phyloP scores from a whole-genome alignment of 1,140 invertebrate species.

The Thaumatotibia leucotreta region DNA sequence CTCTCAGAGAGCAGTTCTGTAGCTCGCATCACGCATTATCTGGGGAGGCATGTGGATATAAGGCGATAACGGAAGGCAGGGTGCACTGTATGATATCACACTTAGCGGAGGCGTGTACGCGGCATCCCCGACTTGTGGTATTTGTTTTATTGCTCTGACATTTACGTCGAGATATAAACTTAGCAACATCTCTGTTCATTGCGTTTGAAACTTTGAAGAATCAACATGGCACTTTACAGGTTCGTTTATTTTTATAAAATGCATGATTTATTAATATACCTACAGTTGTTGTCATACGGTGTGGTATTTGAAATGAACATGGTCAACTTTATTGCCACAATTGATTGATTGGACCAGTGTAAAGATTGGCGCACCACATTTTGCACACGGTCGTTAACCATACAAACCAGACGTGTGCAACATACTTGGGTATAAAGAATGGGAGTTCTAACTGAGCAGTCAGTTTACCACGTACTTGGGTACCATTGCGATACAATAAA shows the following conservation, averaged over 20 bases:
- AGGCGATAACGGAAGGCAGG: slow-evolving; percentile 57
- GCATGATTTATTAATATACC: background rate
- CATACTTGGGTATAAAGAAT: background rate
- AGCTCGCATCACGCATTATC: slow-evolving; percentile 65
- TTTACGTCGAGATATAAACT: slow-evolving; percentile 26
- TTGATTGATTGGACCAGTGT: background rate
- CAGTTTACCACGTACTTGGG: background rate
- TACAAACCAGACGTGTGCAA: background rate
- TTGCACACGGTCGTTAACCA: background rate
- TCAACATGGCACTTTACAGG: slow-evolving; percentile 6
- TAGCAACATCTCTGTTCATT: background rate
- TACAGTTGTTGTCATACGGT: no score
- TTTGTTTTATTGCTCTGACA: slow-evolving; percentile 42
- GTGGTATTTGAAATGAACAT: background rate
- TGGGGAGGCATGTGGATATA: slow-evolving; percentile 62
- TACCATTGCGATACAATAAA: background rate
- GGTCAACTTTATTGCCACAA: background rate
- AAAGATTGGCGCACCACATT: background rate
- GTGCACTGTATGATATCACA: slow-evolving; percentile 65
- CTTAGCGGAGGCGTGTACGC: slow-evolving; percentile 63
- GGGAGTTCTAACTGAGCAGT: background rate
- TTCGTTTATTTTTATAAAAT: background rate
- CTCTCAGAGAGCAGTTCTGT: slow-evolving; percentile 71
- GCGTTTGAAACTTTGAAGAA: background rate
- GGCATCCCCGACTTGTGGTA: slow-evolving; percentile 53